These are phyloP conservation scores for Formica aserva DNA, from an alignment of 2,888 invertebrate genomes.

Conservation along the genomic window DNA sequence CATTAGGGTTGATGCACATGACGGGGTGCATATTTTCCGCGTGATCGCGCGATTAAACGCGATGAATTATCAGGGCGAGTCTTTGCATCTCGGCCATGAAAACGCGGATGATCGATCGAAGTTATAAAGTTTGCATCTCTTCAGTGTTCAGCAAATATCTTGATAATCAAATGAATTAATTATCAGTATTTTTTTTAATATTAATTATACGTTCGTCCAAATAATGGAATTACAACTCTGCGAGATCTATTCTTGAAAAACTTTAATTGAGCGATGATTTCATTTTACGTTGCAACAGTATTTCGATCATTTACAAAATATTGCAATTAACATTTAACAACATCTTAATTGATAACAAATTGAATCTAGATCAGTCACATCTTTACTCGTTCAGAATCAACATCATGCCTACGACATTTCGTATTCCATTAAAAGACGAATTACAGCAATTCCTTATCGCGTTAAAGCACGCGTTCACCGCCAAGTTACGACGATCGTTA, in stretches of 20 bases:
- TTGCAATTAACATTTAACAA: not conserved
- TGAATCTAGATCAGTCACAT: not conserved
- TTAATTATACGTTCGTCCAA: not conserved
- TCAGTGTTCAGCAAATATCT: not conserved
- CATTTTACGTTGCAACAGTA: not conserved
- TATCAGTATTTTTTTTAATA: not conserved
- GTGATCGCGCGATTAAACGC: conserved; percentile 44
- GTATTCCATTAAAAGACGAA: not conserved
- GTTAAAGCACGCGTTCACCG: conserved; percentile 6
- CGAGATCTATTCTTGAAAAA: not conserved
- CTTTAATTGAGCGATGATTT: not conserved
- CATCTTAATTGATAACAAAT: not conserved
- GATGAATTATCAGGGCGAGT: conserved; percentile 5
- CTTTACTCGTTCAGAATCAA: not conserved
- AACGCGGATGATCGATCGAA: not conserved
- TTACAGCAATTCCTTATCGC: conserved; percentile 23
- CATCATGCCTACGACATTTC: not conserved
- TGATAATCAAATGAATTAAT: not conserved
- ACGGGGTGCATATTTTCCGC: conserved; percentile 46
- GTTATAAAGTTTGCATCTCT: not conserved
- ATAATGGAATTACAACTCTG: not conserved
- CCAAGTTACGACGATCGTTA: conserved; percentile 27
- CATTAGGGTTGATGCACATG: conserved; percentile 76
- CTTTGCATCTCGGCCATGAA: not conserved
- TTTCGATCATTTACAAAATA: not conserved